These are phyloP conservation scores for Serilophus lunatus DNA, from an alignment of 2,113 vertebrate species.

Conservation along the genomic window DNA sequence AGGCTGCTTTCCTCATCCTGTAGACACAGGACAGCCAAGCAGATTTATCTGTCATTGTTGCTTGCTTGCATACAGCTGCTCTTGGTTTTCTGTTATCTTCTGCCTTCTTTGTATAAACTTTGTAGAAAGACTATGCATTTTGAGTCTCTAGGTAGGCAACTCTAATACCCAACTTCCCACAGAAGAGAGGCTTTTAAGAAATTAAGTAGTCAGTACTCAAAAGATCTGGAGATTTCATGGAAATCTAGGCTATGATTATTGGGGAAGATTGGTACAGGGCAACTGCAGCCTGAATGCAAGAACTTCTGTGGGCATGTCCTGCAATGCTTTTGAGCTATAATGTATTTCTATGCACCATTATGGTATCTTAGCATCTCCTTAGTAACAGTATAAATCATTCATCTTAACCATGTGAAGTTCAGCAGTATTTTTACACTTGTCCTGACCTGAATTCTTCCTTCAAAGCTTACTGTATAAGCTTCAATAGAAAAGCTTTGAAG, in stretches of 20 bases:
- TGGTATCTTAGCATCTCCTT: background rate
- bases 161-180: fast-evolving
- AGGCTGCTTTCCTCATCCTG: background rate
- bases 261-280: background rate
- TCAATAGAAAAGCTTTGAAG: background rate
- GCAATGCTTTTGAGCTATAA: background rate
- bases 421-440: background rate
- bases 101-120: background rate
- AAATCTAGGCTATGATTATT: background rate
- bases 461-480: background rate
- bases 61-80: background rate
- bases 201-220: background rate
- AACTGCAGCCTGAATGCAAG: background rate
- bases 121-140: background rate
- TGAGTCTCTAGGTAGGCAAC: background rate
- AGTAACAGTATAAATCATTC: background rate
- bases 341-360: background rate
- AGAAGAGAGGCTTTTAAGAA: background rate
- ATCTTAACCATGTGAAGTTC: background rate
- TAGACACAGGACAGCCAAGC: background rate
- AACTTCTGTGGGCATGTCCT: background rate
- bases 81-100: background rate
- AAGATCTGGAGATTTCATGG: background rate
- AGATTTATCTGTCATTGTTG: background rate
- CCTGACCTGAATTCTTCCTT: background rate